These are phyloP conservation scores for Antennarius maculatus DNA, from an alignment of 2,797 vertebrate genomes.

Conservation along the genomic window DNA sequence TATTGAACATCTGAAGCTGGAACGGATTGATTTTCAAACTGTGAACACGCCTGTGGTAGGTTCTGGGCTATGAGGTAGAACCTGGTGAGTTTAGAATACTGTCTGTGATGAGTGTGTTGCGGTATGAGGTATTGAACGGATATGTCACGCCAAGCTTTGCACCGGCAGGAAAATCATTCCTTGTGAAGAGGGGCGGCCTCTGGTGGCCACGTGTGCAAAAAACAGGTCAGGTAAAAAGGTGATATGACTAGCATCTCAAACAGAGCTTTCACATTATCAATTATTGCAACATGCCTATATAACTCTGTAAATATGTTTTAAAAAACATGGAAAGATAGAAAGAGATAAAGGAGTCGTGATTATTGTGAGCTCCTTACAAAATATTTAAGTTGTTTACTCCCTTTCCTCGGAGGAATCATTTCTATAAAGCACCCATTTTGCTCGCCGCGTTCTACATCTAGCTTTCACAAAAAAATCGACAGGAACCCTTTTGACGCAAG, in stretches of 20 bases:
- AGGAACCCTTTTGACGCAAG: conserved; percentile 72
- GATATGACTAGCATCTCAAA: conserved; percentile 87
- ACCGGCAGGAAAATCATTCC: conserved; percentile 85
- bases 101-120: conserved; percentile 83
- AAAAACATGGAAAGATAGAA: conserved; percentile 85
- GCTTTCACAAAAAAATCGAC: conserved; percentile 77
- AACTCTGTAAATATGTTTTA: conserved; percentile 87
- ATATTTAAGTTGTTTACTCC: conserved; percentile 79
- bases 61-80: conserved; percentile 89
- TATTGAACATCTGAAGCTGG: conserved; percentile 46
- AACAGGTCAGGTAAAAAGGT: conserved; percentile 87
- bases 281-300: conserved; percentile 92
- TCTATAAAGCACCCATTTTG: conserved; percentile 76
- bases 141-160: conserved; percentile 85
- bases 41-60: conserved; percentile 78
- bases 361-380: conserved; percentile 79
- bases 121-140: conserved; percentile 87
- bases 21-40: conserved; percentile 59
- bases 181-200: conserved; percentile 82
- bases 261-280: conserved; percentile 89
- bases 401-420: conserved; percentile 82
- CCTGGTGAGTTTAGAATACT: conserved; percentile 85
- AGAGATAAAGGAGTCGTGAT: conserved; percentile 82
- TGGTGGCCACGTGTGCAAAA: conserved; percentile 84
- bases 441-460: conserved; percentile 61